phyloP scores from a whole-genome alignment of 2,797 vertebrate species.

The Dicrostonyx torquatus region DNA sequence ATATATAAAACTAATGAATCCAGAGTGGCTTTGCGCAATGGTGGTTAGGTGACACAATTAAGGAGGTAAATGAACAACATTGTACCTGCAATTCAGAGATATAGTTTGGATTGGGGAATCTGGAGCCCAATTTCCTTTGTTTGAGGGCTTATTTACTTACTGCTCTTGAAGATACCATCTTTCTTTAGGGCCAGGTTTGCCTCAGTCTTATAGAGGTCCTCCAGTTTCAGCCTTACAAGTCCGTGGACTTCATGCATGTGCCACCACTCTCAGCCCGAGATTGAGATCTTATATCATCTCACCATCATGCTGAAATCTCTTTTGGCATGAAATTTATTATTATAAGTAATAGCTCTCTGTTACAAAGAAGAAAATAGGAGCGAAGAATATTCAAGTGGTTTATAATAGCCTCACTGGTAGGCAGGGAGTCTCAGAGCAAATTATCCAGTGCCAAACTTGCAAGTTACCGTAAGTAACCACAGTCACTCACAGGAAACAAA shows the following conservation, averaged over 20 bases:
- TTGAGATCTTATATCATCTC: not conserved
- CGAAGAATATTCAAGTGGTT: not conserved
- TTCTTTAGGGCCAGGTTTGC: not conserved
- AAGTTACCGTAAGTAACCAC: not conserved
- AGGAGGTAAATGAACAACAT: not conserved
- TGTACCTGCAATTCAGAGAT: not conserved
- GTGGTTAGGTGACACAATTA: not conserved
- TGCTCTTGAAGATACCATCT: not conserved
- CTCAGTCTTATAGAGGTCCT: not conserved
- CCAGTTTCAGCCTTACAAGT: not conserved
- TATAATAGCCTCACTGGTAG: not conserved
- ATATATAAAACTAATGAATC: slow-evolving; percentile 9
- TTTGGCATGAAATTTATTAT: not conserved
- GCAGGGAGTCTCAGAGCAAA: not conserved
- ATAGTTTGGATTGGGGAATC: not conserved
- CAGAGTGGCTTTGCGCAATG: not conserved
- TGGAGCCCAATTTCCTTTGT: not conserved
- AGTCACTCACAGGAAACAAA: not conserved
- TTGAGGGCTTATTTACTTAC: not conserved
- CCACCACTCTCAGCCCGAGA: not conserved
- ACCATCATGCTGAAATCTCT: not conserved
- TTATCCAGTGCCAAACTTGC: not conserved
- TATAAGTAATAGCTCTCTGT: not conserved
- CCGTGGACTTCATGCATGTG: not conserved
- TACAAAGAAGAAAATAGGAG: not conserved